Conservation (phyloP, 2,888 invertebrate species). For the Catocala sponsa region DNA sequence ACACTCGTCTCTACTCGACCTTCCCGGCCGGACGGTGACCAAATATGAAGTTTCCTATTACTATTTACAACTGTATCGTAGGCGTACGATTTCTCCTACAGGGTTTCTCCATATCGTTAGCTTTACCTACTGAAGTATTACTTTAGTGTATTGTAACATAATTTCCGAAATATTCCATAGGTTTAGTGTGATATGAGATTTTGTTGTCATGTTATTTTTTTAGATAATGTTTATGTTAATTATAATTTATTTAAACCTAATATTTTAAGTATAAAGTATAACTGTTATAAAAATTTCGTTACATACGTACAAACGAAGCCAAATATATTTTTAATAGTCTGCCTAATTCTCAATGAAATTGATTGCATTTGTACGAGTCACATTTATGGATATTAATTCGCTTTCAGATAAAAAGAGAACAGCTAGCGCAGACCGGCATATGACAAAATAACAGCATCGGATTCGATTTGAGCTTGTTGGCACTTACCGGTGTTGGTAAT, state of each 20-base stretch:
- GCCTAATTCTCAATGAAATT: constrained; percentile 25
- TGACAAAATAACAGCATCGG: no score
- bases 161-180: constrained; percentile 82
- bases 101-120: constrained; percentile 88
- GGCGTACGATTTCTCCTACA: constrained; percentile 83
- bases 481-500: no score
- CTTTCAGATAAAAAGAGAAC: no score
- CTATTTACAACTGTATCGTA: constrained; percentile 77
- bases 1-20: constrained; percentile 71
- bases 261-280: constrained; percentile 16
- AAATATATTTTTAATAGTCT: constrained; percentile 46
- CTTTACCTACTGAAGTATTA: constrained; percentile 86
- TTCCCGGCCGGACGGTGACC: constrained; percentile 75
- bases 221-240: constrained; percentile 37
- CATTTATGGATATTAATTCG: constrained; percentile 3
- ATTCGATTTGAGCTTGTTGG: no score
- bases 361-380: constrained; percentile 21
- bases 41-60: constrained; percentile 76
- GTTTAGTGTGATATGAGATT: constrained; percentile 69
- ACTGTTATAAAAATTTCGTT: constrained; percentile 18
- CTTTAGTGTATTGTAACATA: constrained; percentile 77
- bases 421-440: no score
- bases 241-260: constrained; percentile 25
- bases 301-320: constrained; percentile 34
- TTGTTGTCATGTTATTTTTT: constrained; percentile 56